Base-by-base conservation (phyloP, 2,888 invertebrate species). In the Tortrix viridana region DNA sequence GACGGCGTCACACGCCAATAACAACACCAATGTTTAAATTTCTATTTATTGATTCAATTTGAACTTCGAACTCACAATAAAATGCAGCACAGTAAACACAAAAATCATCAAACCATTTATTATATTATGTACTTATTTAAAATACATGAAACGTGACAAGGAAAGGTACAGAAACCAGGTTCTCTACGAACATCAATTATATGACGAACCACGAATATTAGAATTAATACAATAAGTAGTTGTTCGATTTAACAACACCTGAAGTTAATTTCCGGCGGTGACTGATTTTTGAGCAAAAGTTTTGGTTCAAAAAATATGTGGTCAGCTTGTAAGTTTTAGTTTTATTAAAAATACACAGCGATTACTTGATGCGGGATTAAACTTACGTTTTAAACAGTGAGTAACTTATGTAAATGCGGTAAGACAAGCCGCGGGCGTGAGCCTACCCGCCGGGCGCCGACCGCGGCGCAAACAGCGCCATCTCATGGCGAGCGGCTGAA, bases 31-130 rank as follows among this genome's bases (percentile, higher is more conserved):
- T 89, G 71, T 80, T 87, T 86, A 82, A 80, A 85, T 89, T 82
- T 88, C 91, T 91, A 91, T 92, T 92, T 92, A 92, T 91, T 91
- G 89, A 92, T 90, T 91, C 90, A 91, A 90, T 91, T 91, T 92
- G 91, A 92, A 91, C 91, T 90, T 91, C 82, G 88, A 91, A 91
- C 90, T 91, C 90, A 91, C 91, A 91, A 89, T 91, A 85, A 91
- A 90, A 91, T 90, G 91, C 89, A 91, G 91, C 89, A 90, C 85
- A 88, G 87, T 84, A 83, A 91, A 89, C 89, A 91, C 88, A 92
- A 89, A 89, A 82, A 78, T 79, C 80, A 77, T 85, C 84, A 89
- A 90, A 89, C 88, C 83, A 85, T 87, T 88, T 83, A 85, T 79
- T 80, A 77, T 74, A 77, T 32, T 32, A 78, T 75, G 80, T 84